These are phyloP conservation scores for Lindbergichthys nudifrons DNA, from an alignment of 2,797 vertebrate species.

Conservation along the genomic window DNA sequence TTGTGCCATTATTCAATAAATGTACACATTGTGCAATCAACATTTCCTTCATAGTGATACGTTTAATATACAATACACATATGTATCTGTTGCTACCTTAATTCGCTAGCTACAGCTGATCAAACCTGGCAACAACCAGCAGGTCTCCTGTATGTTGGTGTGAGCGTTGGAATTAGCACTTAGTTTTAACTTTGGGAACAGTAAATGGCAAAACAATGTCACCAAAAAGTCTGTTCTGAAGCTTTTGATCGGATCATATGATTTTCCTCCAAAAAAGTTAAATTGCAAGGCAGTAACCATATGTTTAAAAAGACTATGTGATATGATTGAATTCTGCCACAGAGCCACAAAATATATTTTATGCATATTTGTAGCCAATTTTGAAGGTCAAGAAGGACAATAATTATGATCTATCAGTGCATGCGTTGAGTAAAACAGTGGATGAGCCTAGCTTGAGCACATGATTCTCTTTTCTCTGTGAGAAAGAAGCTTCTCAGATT, in stretches of 20 bases:
- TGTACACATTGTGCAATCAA: no score
- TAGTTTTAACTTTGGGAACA: neutral
- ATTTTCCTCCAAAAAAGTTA: neutral
- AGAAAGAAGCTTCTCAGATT: slow-evolving; percentile 20
- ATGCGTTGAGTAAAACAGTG: neutral
- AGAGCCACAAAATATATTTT: neutral
- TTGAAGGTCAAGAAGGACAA: neutral
- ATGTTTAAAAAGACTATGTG: neutral
- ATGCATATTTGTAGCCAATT: neutral
- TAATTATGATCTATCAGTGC: neutral
- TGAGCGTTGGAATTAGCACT: neutral
- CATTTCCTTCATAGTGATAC: no score
- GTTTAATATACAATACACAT: no score
- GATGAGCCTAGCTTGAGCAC: neutral
- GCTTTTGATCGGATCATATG: neutral
- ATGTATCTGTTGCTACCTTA: no score
- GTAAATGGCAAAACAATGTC: neutral
- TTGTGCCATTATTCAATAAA: no score
- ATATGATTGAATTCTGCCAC: neutral
- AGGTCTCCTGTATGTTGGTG: neutral
- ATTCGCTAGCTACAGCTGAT: neutral
- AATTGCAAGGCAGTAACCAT: neutral
- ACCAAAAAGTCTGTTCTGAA: neutral
- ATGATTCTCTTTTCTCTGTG: slow-evolving; percentile 9
- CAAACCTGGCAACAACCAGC: neutral